These are phyloP conservation scores for Noctilio leporinus DNA, from an alignment of 2,113 vertebrate species.

Conservation along the genomic window DNA sequence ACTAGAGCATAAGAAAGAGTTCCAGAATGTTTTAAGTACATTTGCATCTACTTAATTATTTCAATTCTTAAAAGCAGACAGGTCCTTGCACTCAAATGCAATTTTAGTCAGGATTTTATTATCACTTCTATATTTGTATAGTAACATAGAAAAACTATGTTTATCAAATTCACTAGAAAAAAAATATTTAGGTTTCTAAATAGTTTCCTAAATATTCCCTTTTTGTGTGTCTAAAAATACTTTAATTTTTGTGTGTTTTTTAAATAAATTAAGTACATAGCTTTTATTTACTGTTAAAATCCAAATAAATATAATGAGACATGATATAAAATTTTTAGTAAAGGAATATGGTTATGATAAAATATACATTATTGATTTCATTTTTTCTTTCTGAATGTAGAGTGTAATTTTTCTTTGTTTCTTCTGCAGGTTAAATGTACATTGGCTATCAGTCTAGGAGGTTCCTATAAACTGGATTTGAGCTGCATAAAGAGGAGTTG, in stretches of 20 bases:
- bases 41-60: slow-evolving; percentile 26
- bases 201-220: background rate
- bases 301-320: background rate
- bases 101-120: background rate
- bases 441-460: background rate
- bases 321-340: background rate
- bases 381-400: background rate
- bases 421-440: background rate
- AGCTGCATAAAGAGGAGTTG: background rate
- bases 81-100: background rate
- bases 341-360: background rate
- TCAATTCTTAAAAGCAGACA: background rate
- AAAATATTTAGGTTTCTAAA: background rate
- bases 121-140: slow-evolving; percentile 5
- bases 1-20: background rate
- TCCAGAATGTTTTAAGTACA: background rate
- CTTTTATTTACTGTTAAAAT: background rate
- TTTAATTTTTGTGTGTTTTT: background rate
- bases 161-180: background rate
- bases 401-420: slow-evolving; percentile 2
- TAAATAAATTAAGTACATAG: background rate
- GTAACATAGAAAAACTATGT: background rate
- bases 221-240: background rate
- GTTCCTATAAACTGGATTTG: background rate
- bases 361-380: background rate